Base-by-base conservation (phyloP, 2,797 vertebrate species). In the Myotis pilosus region DNA sequence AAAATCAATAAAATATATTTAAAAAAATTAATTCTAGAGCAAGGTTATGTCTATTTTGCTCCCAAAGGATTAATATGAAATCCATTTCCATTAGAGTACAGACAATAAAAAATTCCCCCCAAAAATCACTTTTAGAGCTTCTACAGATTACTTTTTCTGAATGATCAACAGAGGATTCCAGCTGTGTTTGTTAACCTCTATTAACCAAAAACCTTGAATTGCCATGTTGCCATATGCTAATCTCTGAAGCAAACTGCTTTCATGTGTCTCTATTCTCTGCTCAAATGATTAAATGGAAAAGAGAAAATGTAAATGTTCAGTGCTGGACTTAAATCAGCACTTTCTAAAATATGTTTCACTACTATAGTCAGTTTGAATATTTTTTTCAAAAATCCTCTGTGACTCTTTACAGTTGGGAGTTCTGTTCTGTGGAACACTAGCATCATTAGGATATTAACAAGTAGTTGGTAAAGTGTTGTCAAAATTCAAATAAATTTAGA, bases 191-290 rank as follows among this genome's bases (percentile, higher is more conserved):
- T 85, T 94, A 97, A 93, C 79, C 44, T 25, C 28, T 41, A 62
- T 93, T 96, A 96, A 83, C 72, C 57, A 55, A 87, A 95, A 96
- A 7, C 38, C 47, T 95, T 79, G 82, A 88, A 49, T 49, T 88
- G 76, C 20, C 17, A 64, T 85, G 30, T 47, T 93, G 81, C 68
- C 85, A 17, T 90, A 60, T 72, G 78, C 62, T 87, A 81, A 89
- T 81, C 47, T 72, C 53, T 30, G 41, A 78, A 85, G 33, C 82
- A 82, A 88, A 57, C 13, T 47, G 64, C 62, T 49, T 81, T 93
- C 19, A 12, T 66, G 41, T 57, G 41, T 44, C 30, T 87, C 71
- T 94, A 74, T 87, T 62, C 62, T 88, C 30, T 57, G 51, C 51
- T 87, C 47, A 60, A 69, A 90, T 47, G 89, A 79, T 83, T 82